These are phyloP conservation scores for Lymantria monacha DNA, from an alignment of 2,888 invertebrate species.

Conservation along the genomic window DNA sequence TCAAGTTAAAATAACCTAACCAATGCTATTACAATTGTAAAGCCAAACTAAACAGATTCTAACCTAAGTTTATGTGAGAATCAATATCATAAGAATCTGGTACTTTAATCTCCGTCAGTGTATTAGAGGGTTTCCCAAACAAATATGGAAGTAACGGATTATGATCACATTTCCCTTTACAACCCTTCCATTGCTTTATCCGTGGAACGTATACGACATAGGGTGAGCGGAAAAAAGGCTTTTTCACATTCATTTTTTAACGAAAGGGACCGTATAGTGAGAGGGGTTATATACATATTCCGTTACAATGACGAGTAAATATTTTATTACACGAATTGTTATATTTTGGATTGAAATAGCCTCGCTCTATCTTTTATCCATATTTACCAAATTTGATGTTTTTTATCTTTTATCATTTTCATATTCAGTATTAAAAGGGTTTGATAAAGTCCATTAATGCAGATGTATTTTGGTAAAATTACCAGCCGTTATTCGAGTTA, in stretches of 20 bases:
- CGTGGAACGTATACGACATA: constrained; percentile 42
- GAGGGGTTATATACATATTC: constrained; percentile 43
- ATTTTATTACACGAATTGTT: constrained; percentile 56
- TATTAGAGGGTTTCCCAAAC: constrained; percentile 51
- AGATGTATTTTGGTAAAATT: no score
- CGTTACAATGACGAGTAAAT: constrained; percentile 56
- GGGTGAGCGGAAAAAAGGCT: constrained; percentile 47
- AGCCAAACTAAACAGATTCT: neutral
- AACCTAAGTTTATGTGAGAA: neutral
- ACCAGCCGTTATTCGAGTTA: neutral
- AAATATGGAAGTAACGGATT: constrained; percentile 65
- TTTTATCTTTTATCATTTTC: neutral
- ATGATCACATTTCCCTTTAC: constrained; percentile 69
- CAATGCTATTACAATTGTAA: no score
- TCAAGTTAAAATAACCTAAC: no score
- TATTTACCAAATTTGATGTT: neutral
- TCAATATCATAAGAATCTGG: constrained; percentile 30
- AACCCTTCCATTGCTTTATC: constrained; percentile 61
- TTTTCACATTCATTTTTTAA: constrained; percentile 58
- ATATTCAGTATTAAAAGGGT: neutral
- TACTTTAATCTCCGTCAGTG: constrained; percentile 32
- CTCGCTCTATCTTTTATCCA: neutral
- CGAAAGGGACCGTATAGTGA: constrained; percentile 50
- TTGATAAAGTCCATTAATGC: no score
- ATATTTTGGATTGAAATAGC: constrained; percentile 29